Base-by-base conservation (phyloP, 2,888 invertebrate genomes). In the Nomada ferruginata region DNA sequence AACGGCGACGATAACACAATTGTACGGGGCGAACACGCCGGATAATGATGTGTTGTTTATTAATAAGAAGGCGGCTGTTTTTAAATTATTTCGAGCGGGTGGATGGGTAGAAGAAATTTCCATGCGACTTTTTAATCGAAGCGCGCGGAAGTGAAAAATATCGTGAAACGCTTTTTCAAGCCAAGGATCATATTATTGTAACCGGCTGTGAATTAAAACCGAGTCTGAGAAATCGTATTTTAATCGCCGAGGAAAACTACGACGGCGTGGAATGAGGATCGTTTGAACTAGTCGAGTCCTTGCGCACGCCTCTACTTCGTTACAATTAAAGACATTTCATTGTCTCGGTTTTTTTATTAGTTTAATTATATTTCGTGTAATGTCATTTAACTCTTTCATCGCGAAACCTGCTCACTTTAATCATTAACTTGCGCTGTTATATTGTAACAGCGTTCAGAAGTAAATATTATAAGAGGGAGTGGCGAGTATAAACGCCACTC, bases 151-250 rank as follows among this genome's bases (percentile, higher is more conserved):
- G 4, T 20, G 15, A 26, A 59, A n/a, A 47, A 26, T 60, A 60
- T 60, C 26, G 47, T 15, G 36, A 57, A 11, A 18, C 15, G 29
- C 59, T 13, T 13, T 18, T 29, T 60, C 59, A 57, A 71, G 53
- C 68, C 69, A 79, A 76, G 61, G 64, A 77, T 74, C 65, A 55
- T 70, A 70, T 68, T 44, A 53, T 71, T 76, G 63, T 74, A 78
- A 81, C 61, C 71, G 85, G 83, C 83, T 85, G 83, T 85, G 85
- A 85, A 76, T 83, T 80, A 64, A 47, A 64, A 69, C 64, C 42
- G 70, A 82, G 72, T 71, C 64, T 42, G 76, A 80, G 68, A 73
- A 57, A 71, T 72, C 63, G 64, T 77, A 64, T 57, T 74, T 66
- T 52, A 63, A 77, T 69, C 61, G 72, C 64, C 73, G 20, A 61